These are phyloP conservation scores for Sinelater perroti DNA, from an alignment of 2,888 invertebrate species.

Conservation along the genomic window DNA sequence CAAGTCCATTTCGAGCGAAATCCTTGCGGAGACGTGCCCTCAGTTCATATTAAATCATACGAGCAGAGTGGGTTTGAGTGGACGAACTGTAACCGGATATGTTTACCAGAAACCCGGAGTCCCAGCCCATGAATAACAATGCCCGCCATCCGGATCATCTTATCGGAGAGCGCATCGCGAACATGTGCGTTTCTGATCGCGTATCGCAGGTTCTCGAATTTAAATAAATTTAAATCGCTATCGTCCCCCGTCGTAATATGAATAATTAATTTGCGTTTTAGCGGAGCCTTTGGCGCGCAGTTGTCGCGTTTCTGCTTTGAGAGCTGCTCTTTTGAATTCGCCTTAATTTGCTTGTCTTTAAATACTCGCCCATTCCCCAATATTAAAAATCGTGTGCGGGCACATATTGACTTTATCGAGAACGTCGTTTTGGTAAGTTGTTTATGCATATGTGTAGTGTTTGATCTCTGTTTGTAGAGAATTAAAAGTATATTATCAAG, in stretches of 20 bases:
- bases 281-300: background rate
- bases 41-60: conserved; percentile 43
- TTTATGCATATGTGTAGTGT: no score
- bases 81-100: conserved; percentile 48
- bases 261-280: conserved; percentile 36
- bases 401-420: no score
- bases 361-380: no score
- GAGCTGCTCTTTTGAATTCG: no score
- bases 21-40: conserved; percentile 32
- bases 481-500: no score
- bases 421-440: no score
- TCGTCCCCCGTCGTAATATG: conserved; percentile 23
- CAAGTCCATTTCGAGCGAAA: conserved; percentile 27
- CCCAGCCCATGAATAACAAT: conserved; percentile 54
- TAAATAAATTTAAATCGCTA: conserved; percentile 46
- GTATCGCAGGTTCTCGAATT: conserved; percentile 38
- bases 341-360: no score
- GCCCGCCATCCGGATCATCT: conserved; percentile 42
- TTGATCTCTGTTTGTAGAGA: no score
- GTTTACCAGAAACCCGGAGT: conserved; percentile 49
- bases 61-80: conserved; percentile 40
- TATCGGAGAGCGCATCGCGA: conserved; percentile 42
- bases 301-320: background rate
- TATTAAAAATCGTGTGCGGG: no score
- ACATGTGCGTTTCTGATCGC: conserved; percentile 41